Evolutionary conservation across 2,888 invertebrate species (phyloP).

Genomic region (Nineta flava): DNA sequence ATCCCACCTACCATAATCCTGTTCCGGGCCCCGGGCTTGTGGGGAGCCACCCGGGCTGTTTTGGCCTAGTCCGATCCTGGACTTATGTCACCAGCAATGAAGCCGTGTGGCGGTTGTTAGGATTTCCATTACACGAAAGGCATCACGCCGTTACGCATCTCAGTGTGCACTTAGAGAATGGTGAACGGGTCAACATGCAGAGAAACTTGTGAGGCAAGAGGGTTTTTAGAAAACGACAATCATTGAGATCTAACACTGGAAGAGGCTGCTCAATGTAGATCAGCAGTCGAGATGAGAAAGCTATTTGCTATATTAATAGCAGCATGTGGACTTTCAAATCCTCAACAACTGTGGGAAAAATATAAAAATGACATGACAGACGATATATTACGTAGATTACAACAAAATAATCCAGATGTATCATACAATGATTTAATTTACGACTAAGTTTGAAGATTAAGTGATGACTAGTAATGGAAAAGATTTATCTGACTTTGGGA

Average conservation of each 20-base stretch:
- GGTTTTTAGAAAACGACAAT: constrained; percentile 20
- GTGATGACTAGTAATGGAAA: neutral
- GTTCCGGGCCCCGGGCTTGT: too few species aligned
- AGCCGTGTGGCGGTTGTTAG: too few species aligned
- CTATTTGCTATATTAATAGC: constrained; percentile 12
- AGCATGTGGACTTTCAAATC: constrained; percentile 10
- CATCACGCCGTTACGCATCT: neutral
- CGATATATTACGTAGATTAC: constrained; percentile 8
- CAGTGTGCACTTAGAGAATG: neutral
- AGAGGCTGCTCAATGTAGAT: constrained; percentile 5
- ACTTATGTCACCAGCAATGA: too few species aligned
- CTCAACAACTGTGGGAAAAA: constrained; percentile 12
- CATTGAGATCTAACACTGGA: constrained; percentile 13
- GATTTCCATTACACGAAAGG: neutral
- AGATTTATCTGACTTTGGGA: neutral
- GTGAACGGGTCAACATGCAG: constrained; percentile 12
- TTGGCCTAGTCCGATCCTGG: too few species aligned
- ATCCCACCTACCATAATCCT: too few species aligned
- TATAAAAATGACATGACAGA: constrained; percentile 10
- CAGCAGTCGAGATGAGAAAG: constrained; percentile 10
- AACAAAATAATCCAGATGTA: neutral
- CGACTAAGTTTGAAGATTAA: constrained; percentile 2
- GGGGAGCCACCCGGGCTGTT: too few species aligned
- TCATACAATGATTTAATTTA: constrained; percentile 4
- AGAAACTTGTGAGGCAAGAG: constrained; percentile 14